Percentiles rank a stretch among this genome's conserved stretches.
phyloP scores from a whole-genome alignment of 2,113 vertebrate species.

The Stegastes partitus region DNA sequence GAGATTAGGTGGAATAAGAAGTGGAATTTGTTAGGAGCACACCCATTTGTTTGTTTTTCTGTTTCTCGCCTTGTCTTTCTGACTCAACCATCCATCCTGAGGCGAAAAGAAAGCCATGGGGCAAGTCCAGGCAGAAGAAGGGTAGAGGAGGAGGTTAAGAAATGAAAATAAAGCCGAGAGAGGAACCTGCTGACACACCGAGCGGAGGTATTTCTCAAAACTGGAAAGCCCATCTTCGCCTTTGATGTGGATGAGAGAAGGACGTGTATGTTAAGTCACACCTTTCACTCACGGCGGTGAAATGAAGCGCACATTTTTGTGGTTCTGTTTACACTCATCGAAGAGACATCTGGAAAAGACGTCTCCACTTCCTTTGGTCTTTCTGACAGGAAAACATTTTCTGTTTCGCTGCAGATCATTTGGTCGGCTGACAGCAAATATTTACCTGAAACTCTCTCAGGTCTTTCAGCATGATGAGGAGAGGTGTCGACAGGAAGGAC shows the following conservation, averaged over 20 bases:
- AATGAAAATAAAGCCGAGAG: slow-evolving; percentile 44
- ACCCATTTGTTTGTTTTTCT: slow-evolving; percentile 11
- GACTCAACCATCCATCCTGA: slow-evolving; percentile 8
- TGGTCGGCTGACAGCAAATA: slow-evolving; percentile 53
- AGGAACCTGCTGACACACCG: slow-evolving; percentile 43
- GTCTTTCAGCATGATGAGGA: slow-evolving; percentile 12
- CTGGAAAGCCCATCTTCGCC: slow-evolving; percentile 41
- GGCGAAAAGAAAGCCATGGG: slow-evolving; percentile 9
- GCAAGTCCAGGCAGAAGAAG: slow-evolving; percentile 33
- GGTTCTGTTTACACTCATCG: slow-evolving; percentile 30
- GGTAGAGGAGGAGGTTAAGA: slow-evolving; percentile 6
- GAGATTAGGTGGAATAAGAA: slow-evolving; percentile 3
- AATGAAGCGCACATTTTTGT: slow-evolving; percentile 18
- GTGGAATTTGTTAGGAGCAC: slow-evolving; percentile 10
- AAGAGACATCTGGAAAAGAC: slow-evolving; percentile 59
- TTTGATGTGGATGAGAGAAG: slow-evolving; percentile 55
- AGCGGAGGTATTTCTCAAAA: slow-evolving; percentile 42
- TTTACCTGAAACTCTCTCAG: slow-evolving; percentile 47
- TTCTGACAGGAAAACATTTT: slow-evolving; percentile 27
- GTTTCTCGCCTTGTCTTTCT: not conserved
- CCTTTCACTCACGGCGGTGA: slow-evolving; percentile 41
- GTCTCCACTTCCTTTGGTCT: slow-evolving; percentile 24
- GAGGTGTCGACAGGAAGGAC: not conserved
- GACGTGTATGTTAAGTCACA: slow-evolving; percentile 27
- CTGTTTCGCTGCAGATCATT: slow-evolving; percentile 31